Evolutionary conservation across 1,140 invertebrate species (phyloP), one percentile per base, ranked within the genome.

Genomic region (Harlomillsia oculata): DNA sequence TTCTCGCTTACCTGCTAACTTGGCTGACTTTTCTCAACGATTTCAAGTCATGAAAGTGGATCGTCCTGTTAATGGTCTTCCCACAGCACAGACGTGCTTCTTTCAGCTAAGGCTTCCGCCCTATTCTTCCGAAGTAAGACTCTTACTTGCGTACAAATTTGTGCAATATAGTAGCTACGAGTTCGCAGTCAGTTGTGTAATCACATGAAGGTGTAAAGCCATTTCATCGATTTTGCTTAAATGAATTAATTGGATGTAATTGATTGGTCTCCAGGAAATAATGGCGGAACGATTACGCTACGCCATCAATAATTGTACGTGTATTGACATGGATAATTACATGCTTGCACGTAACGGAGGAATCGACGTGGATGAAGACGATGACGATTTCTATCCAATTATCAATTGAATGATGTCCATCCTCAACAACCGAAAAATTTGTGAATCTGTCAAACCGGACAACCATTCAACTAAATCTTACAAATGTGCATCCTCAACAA

Each of bases 271-370:
- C n/a, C 67, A 72, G 62, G 77, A 80, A 60, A 71, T 80, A 3
- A 76, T 83, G 72, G 76, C 77, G 3, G 80, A 82, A 65, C 72
- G 76, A 48, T 70, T 83, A 8, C 72, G 79, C 16, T 83, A 83
- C 67, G 80, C 81, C 20, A 82, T 83, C 50, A 79, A 80, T 67
- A 80, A 82, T 67, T 83, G 82, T 63, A 75, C 78, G n/a, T 80
- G 79, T 5, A 83, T 83, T 43, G 82, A 83, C 68, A 82, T 83
- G 80, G 81, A 83, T 67, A 82, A 82, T 68, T 83, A 83, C 67
- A 83, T 83, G 80, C 70, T 83, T 44, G 77, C 78, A 8, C 70
- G 81, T 39, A 82, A 82, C 66, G 71, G 74, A 11, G 79, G 81
- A 55, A 68, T 72, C 32, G 74, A 72, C 13, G 65, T 70, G 28